Conservation (phyloP, 2,113 vertebrate genomes). For the Anser brachyrhynchus region DNA sequence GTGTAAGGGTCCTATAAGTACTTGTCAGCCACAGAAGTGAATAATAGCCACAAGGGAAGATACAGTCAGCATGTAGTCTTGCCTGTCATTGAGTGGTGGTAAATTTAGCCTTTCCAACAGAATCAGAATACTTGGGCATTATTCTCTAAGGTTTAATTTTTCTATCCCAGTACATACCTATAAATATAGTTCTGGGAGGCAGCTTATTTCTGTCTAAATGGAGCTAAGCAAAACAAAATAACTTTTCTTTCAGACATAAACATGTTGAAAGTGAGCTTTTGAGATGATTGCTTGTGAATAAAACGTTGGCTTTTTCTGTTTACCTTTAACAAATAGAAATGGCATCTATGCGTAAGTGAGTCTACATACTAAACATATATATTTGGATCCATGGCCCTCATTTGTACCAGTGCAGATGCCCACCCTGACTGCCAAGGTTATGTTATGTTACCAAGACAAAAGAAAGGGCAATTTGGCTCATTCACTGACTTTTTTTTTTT, state of each 20-base stretch:
- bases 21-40: neutral
- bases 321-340: neutral
- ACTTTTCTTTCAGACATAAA: neutral
- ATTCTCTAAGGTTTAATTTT: neutral
- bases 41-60: neutral
- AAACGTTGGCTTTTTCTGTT: neutral
- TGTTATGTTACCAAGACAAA: neutral
- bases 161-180: neutral
- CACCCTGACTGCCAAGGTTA: neutral
- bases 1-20: neutral
- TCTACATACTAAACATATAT: neutral
- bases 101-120: neutral
- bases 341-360: neutral
- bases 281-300: neutral
- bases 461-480: neutral
- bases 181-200: neutral
- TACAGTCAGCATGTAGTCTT: neutral
- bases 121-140: neutral
- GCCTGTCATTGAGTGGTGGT: neutral
- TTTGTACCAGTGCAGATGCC: neutral
- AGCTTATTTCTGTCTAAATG: neutral
- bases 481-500: neutral
- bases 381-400: neutral
- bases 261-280: neutral
- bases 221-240: constrained; percentile 1